These are phyloP conservation scores for Toxonevra muliebris DNA, from an alignment of 2,888 invertebrate species.

Conservation along the genomic window DNA sequence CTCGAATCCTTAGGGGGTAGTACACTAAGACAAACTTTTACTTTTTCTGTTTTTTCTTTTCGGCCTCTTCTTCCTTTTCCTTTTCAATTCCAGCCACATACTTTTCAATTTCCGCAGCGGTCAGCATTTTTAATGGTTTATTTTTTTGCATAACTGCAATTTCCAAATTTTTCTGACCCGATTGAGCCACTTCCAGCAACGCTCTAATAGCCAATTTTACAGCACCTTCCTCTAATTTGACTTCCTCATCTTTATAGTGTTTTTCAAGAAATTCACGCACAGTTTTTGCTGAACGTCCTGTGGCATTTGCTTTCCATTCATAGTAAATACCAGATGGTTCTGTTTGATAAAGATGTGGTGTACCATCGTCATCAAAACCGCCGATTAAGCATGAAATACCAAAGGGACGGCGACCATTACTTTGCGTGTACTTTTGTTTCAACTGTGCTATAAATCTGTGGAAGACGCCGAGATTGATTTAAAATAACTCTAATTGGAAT, in stretches of 20 bases:
- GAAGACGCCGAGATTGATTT: not conserved
- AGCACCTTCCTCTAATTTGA: conserved; percentile 80
- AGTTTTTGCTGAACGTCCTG: conserved; percentile 97
- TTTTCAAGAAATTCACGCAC: conserved; percentile 98
- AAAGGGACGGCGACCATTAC: conserved; percentile 97
- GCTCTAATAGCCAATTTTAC: conserved; percentile 97
- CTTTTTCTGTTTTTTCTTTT: conserved; percentile 89
- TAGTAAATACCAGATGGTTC: conserved; percentile 99
- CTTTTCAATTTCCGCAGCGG: conserved; percentile 89
- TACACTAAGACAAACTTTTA: conserved; percentile 39
- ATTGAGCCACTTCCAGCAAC: conserved; percentile 96
- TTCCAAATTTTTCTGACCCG: conserved; percentile 98
- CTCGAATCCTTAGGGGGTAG: no score
- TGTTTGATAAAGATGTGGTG: conserved; percentile 97
- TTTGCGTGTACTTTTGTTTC: conserved; percentile 98
- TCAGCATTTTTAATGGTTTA: conserved; percentile 83
- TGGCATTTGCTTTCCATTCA: conserved; percentile 99
- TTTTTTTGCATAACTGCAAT: conserved; percentile 93
- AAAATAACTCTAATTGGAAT: not conserved
- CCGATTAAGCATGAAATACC: conserved; percentile 98
- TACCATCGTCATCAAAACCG: conserved; percentile 97
- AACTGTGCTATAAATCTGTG: conserved; percentile 77
- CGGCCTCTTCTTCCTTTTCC: conserved; percentile 97
- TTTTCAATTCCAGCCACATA: conserved; percentile 96
- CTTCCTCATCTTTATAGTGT: conserved; percentile 89